Conservation (phyloP, 2,797 vertebrate genomes). For the Hyperoplus immaculatus region DNA sequence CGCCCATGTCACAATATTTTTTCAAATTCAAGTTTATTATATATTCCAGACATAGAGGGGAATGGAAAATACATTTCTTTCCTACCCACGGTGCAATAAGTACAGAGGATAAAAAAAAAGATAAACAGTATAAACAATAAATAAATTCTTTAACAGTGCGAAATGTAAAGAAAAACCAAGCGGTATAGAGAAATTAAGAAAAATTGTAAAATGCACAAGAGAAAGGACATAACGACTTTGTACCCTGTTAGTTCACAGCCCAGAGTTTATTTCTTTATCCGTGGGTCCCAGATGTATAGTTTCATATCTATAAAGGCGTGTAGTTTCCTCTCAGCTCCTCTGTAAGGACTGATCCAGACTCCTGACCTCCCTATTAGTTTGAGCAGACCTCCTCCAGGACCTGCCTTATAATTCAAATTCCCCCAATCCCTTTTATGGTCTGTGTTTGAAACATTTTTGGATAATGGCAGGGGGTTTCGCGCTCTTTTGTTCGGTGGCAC, state of each 20-base stretch:
- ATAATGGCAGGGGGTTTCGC: conserved; percentile 45
- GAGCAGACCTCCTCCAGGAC: neutral
- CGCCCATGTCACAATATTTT: neutral
- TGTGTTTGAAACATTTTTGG: conserved; percentile 24
- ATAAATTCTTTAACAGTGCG: too few species aligned
- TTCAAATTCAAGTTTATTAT: too few species aligned
- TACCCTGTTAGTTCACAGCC: neutral
- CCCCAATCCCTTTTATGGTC: conserved; percentile 1
- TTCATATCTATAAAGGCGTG: neutral
- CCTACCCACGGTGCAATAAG: too few species aligned
- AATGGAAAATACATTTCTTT: too few species aligned
- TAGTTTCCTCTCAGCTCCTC: neutral
- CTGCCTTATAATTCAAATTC: conserved; percentile 15
- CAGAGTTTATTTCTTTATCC: neutral
- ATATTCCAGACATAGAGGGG: too few species aligned
- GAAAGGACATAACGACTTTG: too few species aligned
- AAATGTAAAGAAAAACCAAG: too few species aligned
- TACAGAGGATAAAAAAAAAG: too few species aligned
- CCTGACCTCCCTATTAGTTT: conserved; percentile 14
- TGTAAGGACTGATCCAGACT: conserved; percentile 9
- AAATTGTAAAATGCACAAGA: too few species aligned
- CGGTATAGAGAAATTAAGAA: too few species aligned
- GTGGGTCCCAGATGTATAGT: neutral
- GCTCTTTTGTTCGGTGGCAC: conserved; percentile 47
- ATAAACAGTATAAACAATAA: too few species aligned